These are phyloP conservation scores for Morus bassanus DNA, from an alignment of 2,797 vertebrate species.

Conservation along the genomic window DNA sequence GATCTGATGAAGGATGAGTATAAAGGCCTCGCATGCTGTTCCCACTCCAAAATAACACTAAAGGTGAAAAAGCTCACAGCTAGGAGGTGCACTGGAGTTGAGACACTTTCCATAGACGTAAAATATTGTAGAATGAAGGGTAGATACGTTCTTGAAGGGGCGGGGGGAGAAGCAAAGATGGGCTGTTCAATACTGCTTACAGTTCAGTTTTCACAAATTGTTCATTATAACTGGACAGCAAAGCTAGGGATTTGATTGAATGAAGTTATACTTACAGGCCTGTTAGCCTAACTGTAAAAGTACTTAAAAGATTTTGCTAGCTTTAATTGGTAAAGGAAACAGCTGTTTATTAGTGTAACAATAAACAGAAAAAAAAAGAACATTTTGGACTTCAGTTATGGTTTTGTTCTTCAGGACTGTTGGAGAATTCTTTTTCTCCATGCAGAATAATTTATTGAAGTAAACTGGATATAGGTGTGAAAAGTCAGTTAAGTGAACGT, in stretches of 20 bases:
- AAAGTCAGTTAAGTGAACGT: neutral
- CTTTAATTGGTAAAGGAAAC: neutral
- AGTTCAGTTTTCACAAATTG: neutral
- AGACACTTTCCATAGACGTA: neutral
- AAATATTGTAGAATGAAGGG: neutral
- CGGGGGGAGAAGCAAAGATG: neutral
- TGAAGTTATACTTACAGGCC: neutral
- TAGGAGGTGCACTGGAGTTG: neutral
- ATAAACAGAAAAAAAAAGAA: neutral
- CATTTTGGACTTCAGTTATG: neutral
- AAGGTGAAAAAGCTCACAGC: neutral
- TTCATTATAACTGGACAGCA: neutral
- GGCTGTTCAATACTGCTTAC: neutral
- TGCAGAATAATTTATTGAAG: neutral
- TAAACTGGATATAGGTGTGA: neutral
- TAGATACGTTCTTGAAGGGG: rapidly evolving
- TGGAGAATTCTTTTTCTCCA: neutral
- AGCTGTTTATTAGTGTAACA: neutral
- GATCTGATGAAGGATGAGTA: neutral
- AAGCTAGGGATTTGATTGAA: neutral
- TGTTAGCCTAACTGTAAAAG: neutral
- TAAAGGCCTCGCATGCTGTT: rapidly evolving
- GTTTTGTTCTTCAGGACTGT: neutral
- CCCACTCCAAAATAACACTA: neutral
- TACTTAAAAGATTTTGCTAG: neutral